Percentiles rank a stretch among this genome's conserved stretches.
Evolutionary conservation across 2,113 vertebrate species (phyloP).

Genomic region (Xiphophorus hellerii): DNA sequence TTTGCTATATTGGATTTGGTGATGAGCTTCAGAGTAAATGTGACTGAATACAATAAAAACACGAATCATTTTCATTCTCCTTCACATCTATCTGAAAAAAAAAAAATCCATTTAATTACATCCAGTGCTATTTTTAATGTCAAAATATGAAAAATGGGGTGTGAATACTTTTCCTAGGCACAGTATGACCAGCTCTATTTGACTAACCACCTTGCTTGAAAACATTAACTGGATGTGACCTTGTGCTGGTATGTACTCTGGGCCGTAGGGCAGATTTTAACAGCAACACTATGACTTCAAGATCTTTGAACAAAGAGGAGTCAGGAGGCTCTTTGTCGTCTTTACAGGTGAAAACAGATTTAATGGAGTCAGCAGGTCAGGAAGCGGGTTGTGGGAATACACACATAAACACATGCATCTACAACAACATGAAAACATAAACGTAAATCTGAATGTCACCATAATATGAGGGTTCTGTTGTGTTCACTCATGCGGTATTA

Average conservation of each 20-base stretch:
- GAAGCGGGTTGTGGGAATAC: slow-evolving; percentile 45
- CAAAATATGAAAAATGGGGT: no score
- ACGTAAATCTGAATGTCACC: slow-evolving; percentile 34
- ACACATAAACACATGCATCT: slow-evolving; percentile 24
- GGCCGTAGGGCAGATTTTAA: background rate
- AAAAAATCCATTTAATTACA: no score
- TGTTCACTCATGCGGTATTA: slow-evolving; percentile 14
- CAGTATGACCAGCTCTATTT: background rate
- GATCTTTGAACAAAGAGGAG: slow-evolving; percentile 48
- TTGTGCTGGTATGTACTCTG: slow-evolving; percentile 4
- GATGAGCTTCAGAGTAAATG: background rate
- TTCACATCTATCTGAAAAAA: background rate
- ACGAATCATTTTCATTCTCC: background rate
- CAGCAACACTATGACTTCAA: slow-evolving; percentile 22
- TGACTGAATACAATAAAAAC: background rate
- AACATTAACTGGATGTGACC: slow-evolving; percentile 36
- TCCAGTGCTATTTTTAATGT: no score
- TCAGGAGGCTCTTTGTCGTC: slow-evolving; percentile 15
- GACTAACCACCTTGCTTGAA: background rate
- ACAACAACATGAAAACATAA: slow-evolving; percentile 12
- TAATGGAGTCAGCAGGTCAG: slow-evolving; percentile 56
- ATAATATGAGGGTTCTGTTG: slow-evolving; percentile 33
- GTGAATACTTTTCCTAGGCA: no score
- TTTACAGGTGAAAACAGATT: slow-evolving; percentile 55
- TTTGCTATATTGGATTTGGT: background rate